These are phyloP conservation scores for Neogale vison DNA, from an alignment of 2,113 vertebrate genomes.

Conservation along the genomic window DNA sequence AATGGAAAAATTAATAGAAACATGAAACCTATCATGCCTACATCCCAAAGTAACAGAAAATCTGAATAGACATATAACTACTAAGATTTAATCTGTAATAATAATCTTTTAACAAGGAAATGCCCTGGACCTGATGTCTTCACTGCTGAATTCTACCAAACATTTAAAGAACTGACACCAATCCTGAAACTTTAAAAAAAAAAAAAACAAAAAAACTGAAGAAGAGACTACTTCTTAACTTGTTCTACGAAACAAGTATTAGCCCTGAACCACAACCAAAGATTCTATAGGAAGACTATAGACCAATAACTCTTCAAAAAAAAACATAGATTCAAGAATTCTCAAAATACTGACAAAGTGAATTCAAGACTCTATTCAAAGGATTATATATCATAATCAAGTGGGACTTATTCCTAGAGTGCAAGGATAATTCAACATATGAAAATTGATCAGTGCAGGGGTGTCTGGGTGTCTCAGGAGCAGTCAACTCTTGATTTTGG, in stretches of 20 bases:
- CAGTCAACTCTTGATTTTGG: neutral
- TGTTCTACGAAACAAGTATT: neutral
- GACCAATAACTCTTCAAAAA: too few species aligned
- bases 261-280: neutral
- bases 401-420: neutral
- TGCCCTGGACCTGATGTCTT: neutral
- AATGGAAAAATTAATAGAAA: neutral
- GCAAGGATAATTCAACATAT: neutral
- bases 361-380: neutral
- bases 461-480: neutral
- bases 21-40: neutral
- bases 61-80: neutral
- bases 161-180: neutral
- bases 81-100: neutral
- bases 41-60: neutral
- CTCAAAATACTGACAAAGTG: neutral
- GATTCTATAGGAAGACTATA: neutral
- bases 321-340: neutral
- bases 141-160: neutral
- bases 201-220: neutral
- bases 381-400: neutral
- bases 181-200: neutral
- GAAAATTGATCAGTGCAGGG: neutral
- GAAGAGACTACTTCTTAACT: neutral
- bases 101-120: neutral